Conservation (phyloP, 2,797 vertebrate genomes). For the Phrynocephalus guinanensis region DNA sequence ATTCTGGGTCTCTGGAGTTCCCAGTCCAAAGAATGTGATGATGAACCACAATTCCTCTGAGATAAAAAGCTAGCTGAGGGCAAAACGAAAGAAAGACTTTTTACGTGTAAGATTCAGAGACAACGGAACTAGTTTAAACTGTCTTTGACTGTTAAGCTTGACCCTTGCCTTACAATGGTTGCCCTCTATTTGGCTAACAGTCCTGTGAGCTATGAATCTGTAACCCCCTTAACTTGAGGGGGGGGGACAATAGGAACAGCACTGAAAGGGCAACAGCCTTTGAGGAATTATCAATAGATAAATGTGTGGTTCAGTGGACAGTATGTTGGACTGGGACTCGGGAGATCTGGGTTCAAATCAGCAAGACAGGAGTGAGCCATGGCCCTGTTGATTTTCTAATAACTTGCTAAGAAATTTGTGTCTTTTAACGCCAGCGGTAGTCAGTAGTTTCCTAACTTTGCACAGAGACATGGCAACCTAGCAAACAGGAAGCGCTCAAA, state of each 20-base stretch:
- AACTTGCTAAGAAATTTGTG: no score
- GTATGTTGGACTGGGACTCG: no score
- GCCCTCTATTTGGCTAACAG: neutral
- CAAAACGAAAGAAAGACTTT: conserved; percentile 5
- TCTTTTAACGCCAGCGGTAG: no score
- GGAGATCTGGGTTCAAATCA: no score
- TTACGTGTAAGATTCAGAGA: neutral
- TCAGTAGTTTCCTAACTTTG: no score
- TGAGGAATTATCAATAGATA: neutral
- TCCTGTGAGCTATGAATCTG: neutral
- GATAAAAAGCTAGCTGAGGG: conserved; percentile 15
- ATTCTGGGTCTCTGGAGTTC: neutral
- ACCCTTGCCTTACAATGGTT: neutral
- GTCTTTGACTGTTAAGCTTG: neutral
- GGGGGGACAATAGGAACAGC: neutral
- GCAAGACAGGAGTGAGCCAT: no score
- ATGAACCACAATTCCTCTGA: neutral
- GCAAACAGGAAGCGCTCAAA: no score
- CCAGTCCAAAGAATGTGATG: conserved; percentile 1
- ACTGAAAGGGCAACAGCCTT: neutral
- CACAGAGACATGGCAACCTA: no score
- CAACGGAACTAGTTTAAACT: conserved; percentile 1
- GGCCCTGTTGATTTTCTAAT: no score
- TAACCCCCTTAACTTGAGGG: neutral
- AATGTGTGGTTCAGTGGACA: no score